A percentile compares a stretch with the other conserved stretches of the same genome.
These are phyloP conservation scores for Acrocera orbiculus DNA, from an alignment of 2,888 invertebrate genomes.

Conservation along the genomic window DNA sequence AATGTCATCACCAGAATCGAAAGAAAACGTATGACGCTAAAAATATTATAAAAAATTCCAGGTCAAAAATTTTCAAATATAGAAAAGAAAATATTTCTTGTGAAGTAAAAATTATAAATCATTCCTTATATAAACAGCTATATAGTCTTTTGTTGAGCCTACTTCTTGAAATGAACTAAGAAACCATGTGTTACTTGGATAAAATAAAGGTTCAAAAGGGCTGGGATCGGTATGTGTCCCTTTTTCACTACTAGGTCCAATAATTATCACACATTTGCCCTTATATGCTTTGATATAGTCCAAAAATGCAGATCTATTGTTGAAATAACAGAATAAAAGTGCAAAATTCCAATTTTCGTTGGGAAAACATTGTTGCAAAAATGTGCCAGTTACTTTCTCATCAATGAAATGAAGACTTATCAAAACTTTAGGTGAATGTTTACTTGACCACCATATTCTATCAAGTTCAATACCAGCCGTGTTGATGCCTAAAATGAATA, in stretches of 20 bases:
- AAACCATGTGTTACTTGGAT: conserved; percentile 33
- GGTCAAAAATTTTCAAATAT: no score
- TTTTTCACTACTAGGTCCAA: conserved; percentile 47
- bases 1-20: no score
- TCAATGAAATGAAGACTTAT: conserved; percentile 42
- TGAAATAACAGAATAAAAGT: conserved; percentile 67
- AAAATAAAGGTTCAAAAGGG: conserved; percentile 42
- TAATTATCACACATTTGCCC: conserved; percentile 50
- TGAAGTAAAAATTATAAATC: no score
- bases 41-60: no score
- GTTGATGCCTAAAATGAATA: conserved; percentile 32
- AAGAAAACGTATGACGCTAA: no score
- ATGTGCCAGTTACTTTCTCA: conserved; percentile 20
- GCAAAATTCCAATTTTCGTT: conserved; percentile 28
- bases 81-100: no score
- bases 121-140: conserved; percentile 40
- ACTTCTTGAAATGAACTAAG: conserved; percentile 41
- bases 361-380: conserved; percentile 32
- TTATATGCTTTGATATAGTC: conserved; percentile 45
- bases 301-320: conserved; percentile 48
- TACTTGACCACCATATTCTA: conserved; percentile 60
- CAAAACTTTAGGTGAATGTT: conserved; percentile 55
- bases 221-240: conserved; percentile 52
- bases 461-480: conserved; percentile 61
- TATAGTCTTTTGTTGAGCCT: conserved; percentile 42